Evolutionary conservation across 2,888 invertebrate species (phyloP).

Genomic region (Eupithecia centaureata): DNA sequence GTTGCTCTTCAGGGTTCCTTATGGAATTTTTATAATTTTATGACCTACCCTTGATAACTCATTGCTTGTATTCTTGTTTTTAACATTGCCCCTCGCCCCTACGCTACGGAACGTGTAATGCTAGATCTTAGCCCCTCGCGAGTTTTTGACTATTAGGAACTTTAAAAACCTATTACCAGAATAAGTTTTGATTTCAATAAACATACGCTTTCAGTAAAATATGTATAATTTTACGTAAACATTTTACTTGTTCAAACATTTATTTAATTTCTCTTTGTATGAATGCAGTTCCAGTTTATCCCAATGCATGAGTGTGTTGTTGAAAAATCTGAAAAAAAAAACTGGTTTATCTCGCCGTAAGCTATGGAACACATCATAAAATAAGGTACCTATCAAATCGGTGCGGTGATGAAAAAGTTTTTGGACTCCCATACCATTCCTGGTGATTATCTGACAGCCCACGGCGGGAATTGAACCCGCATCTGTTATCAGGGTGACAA

Average conservation of each 20-base stretch:
- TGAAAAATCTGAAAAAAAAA: conserved; percentile 61
- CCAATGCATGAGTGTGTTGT: conserved; percentile 65
- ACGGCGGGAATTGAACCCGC: not conserved
- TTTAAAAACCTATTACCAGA: no score
- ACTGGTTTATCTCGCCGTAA: no score
- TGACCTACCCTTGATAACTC: no score
- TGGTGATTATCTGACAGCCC: not conserved
- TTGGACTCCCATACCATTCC: not conserved
- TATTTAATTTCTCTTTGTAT: conserved; percentile 52
- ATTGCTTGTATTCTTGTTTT: no score
- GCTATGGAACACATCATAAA: no score
- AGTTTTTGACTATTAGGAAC: no score
- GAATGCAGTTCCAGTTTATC: conserved; percentile 63
- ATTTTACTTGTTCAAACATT: conserved; percentile 13
- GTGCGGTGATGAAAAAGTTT: not conserved
- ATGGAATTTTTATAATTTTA: no score
- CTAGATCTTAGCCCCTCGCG: no score
- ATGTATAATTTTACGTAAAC: not conserved
- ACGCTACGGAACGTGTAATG: no score
- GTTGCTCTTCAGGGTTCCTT: no score
- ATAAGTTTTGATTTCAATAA: not conserved
- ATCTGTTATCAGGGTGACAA: not conserved
- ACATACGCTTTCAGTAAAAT: not conserved
- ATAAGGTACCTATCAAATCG: no score
- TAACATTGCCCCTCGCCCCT: no score